Percentiles rank a stretch among this genome's conserved stretches.
phyloP scores from a whole-genome alignment of 2,888 invertebrate genomes.

The Rhabditoides inermis region DNA sequence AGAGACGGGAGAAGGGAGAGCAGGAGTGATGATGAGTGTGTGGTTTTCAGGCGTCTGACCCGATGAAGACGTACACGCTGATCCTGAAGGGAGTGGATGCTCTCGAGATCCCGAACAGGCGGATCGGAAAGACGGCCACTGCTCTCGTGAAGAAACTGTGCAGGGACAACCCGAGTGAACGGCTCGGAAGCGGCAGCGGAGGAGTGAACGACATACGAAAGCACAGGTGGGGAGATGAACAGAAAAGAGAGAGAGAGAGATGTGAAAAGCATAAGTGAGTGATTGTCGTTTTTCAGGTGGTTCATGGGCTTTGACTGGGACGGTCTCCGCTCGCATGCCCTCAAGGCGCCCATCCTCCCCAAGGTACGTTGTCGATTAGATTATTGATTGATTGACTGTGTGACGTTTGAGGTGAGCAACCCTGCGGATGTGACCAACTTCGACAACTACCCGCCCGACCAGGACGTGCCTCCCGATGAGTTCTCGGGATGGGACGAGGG shows the following conservation, averaged over 20 bases:
- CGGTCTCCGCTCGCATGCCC: conserved; percentile 63
- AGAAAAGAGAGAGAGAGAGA: too few species aligned
- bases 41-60: conserved; percentile 78
- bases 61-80: conserved; percentile 81
- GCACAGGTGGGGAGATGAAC: too few species aligned
- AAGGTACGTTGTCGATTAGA: too few species aligned
- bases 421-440: conserved; percentile 74
- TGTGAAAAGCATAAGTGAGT: too few species aligned
- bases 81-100: conserved; percentile 82
- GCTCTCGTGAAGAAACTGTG: conserved; percentile 75
- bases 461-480: conserved; percentile 75
- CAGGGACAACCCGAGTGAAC: conserved; percentile 72
- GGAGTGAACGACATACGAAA: conserved; percentile 76
- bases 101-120: conserved; percentile 67
- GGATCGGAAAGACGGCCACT: conserved; percentile 70
- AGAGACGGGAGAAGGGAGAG: too few species aligned
- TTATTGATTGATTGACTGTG: too few species aligned
- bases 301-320: conserved; percentile 83
- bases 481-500: conserved; percentile 78
- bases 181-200: conserved; percentile 79
- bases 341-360: conserved; percentile 59
- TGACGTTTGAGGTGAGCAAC: conserved; percentile 57
- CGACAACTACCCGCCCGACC: conserved; percentile 71
- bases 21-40: conserved; percentile 27
- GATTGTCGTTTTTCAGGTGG: too few species aligned